These are phyloP conservation scores for Diaperis boleti DNA, from an alignment of 2,888 invertebrate genomes.

Conservation along the genomic window DNA sequence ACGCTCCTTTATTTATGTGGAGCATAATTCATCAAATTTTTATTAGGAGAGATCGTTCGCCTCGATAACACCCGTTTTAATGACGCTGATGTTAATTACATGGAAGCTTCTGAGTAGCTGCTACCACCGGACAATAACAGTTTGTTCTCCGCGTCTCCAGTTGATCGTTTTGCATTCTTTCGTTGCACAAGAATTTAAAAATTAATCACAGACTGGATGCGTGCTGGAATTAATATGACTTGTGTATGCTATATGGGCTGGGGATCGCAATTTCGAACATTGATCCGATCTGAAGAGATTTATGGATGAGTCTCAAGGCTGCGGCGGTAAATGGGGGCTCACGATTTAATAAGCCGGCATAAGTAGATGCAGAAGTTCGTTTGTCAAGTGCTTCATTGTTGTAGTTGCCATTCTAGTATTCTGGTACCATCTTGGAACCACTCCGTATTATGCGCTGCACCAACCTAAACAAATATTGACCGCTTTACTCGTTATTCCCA, in stretches of 20 bases:
- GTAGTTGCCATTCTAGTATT: too few relatives aligned
- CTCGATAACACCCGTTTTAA: constrained; percentile 20
- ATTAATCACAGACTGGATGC: constrained; percentile 5
- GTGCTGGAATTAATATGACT: constrained; percentile 1
- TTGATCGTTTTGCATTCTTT: constrained; percentile 27
- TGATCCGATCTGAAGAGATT: constrained; percentile 29
- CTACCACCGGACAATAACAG: constrained; percentile 21
- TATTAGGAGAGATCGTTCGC: constrained; percentile 13
- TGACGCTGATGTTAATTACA: constrained; percentile 32
- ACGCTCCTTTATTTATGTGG: neutral
- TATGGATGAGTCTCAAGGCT: constrained; percentile 21
- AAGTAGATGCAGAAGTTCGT: too few relatives aligned
- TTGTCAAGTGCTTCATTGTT: too few relatives aligned
- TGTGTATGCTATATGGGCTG: neutral
- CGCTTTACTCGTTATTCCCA: constrained; percentile 30
- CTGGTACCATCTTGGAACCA: too few relatives aligned
- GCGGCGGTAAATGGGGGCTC: constrained; percentile 2
- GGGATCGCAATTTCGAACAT: constrained; percentile 9
- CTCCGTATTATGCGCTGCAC: neutral
- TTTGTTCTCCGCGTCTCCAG: constrained; percentile 9
- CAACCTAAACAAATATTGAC: constrained; percentile 33
- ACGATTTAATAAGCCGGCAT: neutral
- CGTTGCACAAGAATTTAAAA: constrained; percentile 12
- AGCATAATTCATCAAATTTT: constrained; percentile 25
- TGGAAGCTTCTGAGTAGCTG: constrained; percentile 6